Base-by-base conservation (phyloP, 23 tunicate species). In the Halocynthia roretzi region DNA sequence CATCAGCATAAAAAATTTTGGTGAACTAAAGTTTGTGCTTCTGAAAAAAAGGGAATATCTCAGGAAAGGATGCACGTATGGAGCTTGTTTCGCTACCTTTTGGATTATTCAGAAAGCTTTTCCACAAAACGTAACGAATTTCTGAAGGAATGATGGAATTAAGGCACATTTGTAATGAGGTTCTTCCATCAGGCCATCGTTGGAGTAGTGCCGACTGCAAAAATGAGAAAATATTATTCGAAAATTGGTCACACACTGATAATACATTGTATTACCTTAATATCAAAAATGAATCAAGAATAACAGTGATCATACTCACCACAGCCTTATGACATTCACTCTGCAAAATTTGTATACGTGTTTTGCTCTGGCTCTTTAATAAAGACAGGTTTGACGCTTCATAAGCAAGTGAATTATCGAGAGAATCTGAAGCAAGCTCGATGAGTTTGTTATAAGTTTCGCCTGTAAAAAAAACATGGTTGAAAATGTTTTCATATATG, bases 41-140 rank as follows among this genome's bases (percentile, higher is more conserved):
- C 17, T 58, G 17, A 58, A 15, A 22, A n/a, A 68, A 68, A 18
- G 21, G 17, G 14, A 68, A 1, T 12, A 68, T n/a, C n/a, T 19
- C 31, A 68, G 72, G 21, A 68, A 68, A 11, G 19, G 12, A 18
- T 15, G 72, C 72, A 18, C 21, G 5, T 17, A 68, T 22, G 2
- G 63, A 2, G 63, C 2, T 58, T 58, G 17, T 58, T 58, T 58
- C 4, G 17, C 17, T 68, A 74, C 78, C 80, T 31, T 54, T 70
- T 17, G 79, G 74, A 63, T 69, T 80, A 8, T 68, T 55, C 12
- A 89, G 56, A 71, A 56, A 53, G 48, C 54, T 52, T 15, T 76
- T 75, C 96, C 96, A 89, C 78, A 89, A 50, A 7, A 80, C 31
- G 56, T 75, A 77, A 8, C 96, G 80, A 64, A 89, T 49, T 44